These are phyloP conservation scores for Sphenodon punctatus DNA, from an alignment of 2,797 vertebrate genomes.

Conservation along the genomic window DNA sequence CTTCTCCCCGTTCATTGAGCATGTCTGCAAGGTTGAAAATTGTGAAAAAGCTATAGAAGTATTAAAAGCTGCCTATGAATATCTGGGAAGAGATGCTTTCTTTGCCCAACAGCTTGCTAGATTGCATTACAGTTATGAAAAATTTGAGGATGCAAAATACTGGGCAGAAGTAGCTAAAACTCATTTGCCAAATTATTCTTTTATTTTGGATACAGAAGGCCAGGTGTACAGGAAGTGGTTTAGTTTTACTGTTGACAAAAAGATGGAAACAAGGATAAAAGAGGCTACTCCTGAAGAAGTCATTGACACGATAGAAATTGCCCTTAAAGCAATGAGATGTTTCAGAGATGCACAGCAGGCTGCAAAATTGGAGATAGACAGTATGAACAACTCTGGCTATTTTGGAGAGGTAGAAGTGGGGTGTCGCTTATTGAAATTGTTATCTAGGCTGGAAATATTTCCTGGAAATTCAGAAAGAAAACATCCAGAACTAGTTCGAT, in stretches of 20 bases:
- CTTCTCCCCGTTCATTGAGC: slow-evolving; percentile 85
- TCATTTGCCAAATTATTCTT: slow-evolving; percentile 78
- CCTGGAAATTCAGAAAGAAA: slow-evolving; percentile 36
- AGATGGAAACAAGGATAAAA: slow-evolving; percentile 24
- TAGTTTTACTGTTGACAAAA: slow-evolving; percentile 68
- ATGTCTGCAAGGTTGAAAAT: slow-evolving; percentile 65
- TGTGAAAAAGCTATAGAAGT: slow-evolving; percentile 77
- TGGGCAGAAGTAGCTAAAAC: slow-evolving; percentile 80
- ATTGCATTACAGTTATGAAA: slow-evolving; percentile 75
- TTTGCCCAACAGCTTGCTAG: slow-evolving; percentile 88
- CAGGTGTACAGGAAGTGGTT: slow-evolving; percentile 86
- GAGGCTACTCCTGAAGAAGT: slow-evolving; percentile 60
- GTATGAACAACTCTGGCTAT: slow-evolving; percentile 75
- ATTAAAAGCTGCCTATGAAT: slow-evolving; percentile 75
- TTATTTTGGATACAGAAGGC: slow-evolving; percentile 85
- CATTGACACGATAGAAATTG: slow-evolving; percentile 72
- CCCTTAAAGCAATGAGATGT: slow-evolving; percentile 81
- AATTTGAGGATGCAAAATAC: slow-evolving; percentile 77
- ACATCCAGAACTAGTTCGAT: slow-evolving; percentile 72
- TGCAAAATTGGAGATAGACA: slow-evolving; percentile 73
- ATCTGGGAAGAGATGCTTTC: slow-evolving; percentile 76
- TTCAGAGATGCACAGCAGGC: slow-evolving; percentile 80
- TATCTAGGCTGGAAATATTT: slow-evolving; percentile 76
- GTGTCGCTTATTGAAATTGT: slow-evolving; percentile 75
- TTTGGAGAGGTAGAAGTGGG: slow-evolving; percentile 82